phyloP scores from a whole-genome alignment of 2,113 vertebrate species.

The Mesocricetus auratus region DNA sequence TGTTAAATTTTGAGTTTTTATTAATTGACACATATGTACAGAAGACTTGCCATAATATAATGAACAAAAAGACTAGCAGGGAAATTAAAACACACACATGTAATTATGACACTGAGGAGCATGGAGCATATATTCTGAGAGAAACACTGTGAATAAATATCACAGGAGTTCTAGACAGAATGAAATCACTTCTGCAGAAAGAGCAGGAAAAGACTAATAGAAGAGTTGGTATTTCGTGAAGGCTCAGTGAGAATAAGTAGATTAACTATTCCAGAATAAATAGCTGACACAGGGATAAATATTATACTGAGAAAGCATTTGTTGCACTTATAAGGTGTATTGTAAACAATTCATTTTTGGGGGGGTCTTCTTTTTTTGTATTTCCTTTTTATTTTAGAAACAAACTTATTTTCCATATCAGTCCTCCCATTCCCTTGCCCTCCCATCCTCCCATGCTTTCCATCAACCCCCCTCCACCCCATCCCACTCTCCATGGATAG shows the following conservation, averaged over 20 bases:
- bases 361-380: too few species aligned
- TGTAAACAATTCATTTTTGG: background rate
- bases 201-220: background rate
- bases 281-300: background rate
- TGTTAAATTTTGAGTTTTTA: conserved; percentile 12
- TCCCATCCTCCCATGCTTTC: too few species aligned
- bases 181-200: conserved; percentile 19
- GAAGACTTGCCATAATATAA: background rate
- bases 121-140: background rate
- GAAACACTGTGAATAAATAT: conserved; percentile 11
- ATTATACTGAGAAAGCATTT: background rate
- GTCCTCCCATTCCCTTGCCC: too few species aligned
- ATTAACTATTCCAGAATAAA: background rate
- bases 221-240: background rate
- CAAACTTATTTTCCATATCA: too few species aligned
- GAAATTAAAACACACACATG: conserved; percentile 2
- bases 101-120: background rate
- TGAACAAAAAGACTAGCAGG: background rate
- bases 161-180: background rate
- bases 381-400: too few species aligned
- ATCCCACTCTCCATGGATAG: too few species aligned
- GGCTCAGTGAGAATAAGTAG: background rate
- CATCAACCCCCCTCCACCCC: too few species aligned
- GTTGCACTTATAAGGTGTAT: background rate
- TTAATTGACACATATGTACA: conserved; percentile 39